Conservation (phyloP, 2,113 vertebrate genomes). For the Nesogale talazaci region DNA sequence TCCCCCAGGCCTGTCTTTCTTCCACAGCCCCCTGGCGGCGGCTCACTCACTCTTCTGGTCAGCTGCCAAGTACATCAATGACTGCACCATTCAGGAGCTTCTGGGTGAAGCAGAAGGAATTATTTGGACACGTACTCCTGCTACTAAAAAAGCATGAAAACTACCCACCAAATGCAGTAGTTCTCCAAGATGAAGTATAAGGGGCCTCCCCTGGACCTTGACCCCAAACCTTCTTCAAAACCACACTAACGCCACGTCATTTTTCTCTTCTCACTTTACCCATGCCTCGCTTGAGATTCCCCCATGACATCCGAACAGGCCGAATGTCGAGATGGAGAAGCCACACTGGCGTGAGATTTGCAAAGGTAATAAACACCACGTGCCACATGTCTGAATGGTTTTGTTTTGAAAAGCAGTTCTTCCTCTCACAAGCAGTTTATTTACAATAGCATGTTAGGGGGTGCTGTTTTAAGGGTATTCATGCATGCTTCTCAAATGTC, state of each 20-base stretch:
- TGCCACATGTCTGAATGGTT: background rate
- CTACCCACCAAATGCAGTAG: background rate
- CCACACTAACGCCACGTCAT: background rate
- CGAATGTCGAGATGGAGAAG: background rate
- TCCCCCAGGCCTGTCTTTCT: background rate
- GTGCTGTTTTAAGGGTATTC: too few species aligned
- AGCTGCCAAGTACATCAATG: background rate
- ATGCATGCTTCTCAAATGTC: background rate
- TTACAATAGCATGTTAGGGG: background rate
- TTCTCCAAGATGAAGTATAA: background rate
- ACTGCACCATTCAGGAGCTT: background rate
- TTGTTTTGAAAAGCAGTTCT: slow-evolving; percentile 10
- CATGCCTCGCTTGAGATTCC: background rate
- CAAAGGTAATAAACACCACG: background rate
- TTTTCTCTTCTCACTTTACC: background rate
- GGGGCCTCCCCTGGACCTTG: background rate
- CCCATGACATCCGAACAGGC: background rate
- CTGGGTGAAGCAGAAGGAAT: background rate
- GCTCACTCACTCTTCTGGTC: background rate
- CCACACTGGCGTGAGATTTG: background rate
- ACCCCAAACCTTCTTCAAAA: background rate
- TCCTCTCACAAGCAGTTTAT: slow-evolving; percentile 12
- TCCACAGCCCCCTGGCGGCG: background rate
- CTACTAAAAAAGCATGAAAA: slow-evolving; percentile 28
- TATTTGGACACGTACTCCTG: slow-evolving; percentile 5